Evolutionary conservation across 2,888 invertebrate species (phyloP).

Genomic region (Aporophyla lueneburgensis): DNA sequence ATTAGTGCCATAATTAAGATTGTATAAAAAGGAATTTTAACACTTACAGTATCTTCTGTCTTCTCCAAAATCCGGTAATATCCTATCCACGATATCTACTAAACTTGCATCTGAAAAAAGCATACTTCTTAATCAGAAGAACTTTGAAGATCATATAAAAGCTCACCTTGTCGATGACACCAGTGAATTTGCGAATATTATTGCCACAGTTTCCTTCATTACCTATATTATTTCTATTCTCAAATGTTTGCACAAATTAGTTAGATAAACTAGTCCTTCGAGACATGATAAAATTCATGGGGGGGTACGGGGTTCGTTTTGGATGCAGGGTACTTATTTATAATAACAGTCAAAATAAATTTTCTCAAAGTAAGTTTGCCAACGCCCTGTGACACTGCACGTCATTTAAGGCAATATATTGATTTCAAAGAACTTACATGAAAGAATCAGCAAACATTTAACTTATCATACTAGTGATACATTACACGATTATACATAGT

Average conservation of each 20-base stretch:
- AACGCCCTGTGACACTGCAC: background rate
- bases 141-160: background rate
- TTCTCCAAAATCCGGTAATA: background rate
- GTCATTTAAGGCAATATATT: background rate
- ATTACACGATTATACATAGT: conserved; percentile 9
- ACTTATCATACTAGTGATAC: background rate
- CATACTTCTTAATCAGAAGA: background rate
- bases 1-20: background rate
- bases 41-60: conserved; percentile 34
- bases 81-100: conserved; percentile 15
- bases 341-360: background rate
- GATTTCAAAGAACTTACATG: background rate
- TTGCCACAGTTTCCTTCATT: conserved; percentile 19
- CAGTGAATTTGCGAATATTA: conserved; percentile 37
- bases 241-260: background rate
- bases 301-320: background rate
- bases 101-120: conserved; percentile 65
- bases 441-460: background rate
- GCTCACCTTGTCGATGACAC: conserved; percentile 30
- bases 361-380: background rate
- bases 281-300: background rate
- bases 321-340: background rate
- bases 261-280: background rate
- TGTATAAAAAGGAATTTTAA: background rate
- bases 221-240: too few relatives aligned